Evolutionary conservation across 2,888 invertebrate species (phyloP).

Genomic region (Anodontia alba): DNA sequence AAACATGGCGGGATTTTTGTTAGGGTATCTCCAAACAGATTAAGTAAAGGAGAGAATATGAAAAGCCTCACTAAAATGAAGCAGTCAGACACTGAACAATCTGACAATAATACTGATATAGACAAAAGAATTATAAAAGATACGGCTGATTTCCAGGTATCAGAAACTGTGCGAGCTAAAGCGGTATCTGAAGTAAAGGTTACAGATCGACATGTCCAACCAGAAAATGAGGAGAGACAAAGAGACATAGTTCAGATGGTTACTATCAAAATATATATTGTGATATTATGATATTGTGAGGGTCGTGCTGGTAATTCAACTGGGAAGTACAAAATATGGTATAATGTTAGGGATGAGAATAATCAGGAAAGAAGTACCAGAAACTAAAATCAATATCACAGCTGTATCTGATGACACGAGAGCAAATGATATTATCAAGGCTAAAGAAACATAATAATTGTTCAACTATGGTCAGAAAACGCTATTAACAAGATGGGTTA

Average conservation of each 20-base stretch:
- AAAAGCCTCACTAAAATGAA: not conserved
- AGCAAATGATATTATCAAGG: not conserved
- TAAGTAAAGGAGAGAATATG: not conserved
- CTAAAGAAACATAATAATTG: conserved; percentile 28
- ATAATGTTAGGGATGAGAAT: conserved; percentile 27
- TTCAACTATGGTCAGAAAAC: conserved; percentile 29
- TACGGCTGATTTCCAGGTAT: not conserved
- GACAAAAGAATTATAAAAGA: not conserved
- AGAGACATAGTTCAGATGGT: not conserved
- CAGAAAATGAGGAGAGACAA: conserved; percentile 2
- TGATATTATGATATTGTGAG: not conserved
- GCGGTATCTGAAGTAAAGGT: conserved; percentile 11
- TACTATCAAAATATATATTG: conserved; percentile 4
- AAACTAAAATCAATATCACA: conserved; percentile 1
- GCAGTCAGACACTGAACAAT: not conserved
- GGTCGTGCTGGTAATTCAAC: conserved; percentile 29
- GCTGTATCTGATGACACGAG: not conserved
- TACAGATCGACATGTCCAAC: not conserved
- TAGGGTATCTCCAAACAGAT: not conserved
- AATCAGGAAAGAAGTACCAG: conserved; percentile 10
- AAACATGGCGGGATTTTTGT: conserved; percentile 25
- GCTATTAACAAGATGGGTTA: conserved; percentile 31
- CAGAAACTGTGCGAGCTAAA: conserved; percentile 23
- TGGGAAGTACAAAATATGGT: conserved; percentile 32
- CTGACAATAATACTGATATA: not conserved